phyloP scores from a whole-genome alignment of 1,140 invertebrate genomes.

The Potamilus streckersoni region DNA sequence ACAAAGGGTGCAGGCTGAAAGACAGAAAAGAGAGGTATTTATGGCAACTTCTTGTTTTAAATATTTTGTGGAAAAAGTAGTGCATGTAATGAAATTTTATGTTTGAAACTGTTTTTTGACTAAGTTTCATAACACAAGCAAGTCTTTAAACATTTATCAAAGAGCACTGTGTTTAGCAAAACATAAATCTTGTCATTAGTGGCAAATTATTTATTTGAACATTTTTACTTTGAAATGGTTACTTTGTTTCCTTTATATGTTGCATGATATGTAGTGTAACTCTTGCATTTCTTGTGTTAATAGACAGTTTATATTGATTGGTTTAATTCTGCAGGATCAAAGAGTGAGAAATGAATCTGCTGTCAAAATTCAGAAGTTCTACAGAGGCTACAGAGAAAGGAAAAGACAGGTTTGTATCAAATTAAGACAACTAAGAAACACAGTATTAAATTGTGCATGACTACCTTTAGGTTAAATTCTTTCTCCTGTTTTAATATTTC shows the following conservation, averaged over 20 bases:
- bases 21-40: slow-evolving; percentile 85
- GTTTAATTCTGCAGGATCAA: slow-evolving; percentile 49
- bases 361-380: slow-evolving; percentile 82
- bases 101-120: not conserved
- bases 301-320: not conserved
- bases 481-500: too few species aligned
- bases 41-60: not conserved
- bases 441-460: too few species aligned
- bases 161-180: not conserved
- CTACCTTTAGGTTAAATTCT: too few species aligned
- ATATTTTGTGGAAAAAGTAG: not conserved
- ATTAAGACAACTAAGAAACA: too few species aligned
- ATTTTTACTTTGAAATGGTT: not conserved
- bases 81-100: too few species aligned
- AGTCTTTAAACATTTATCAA: not conserved
- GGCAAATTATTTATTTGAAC: slow-evolving; percentile 4
- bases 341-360: slow-evolving; percentile 77
- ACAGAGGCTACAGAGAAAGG: slow-evolving; percentile 80
- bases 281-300: not conserved
- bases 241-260: not conserved
- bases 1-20: slow-evolving; percentile 83
- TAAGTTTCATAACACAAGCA: not conserved
- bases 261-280: not conserved
- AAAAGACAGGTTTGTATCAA: slow-evolving; percentile 73
- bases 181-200: not conserved